A percentile compares a stretch with the other conserved stretches of the same genome.
phyloP scores from a whole-genome alignment of 2,888 invertebrate species.

The Apamea crenata region DNA sequence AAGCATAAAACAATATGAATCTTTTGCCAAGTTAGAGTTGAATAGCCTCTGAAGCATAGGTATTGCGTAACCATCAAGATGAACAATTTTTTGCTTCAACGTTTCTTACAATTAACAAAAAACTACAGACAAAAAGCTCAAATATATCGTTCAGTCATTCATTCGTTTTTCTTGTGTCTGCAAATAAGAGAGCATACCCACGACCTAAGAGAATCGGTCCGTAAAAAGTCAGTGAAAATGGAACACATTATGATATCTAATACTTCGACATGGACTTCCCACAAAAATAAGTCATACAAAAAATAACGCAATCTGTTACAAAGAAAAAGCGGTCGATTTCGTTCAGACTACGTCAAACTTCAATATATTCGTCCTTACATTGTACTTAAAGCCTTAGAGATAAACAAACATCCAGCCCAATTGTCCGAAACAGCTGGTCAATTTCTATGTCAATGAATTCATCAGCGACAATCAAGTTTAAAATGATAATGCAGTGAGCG shows the following conservation, averaged over 20 bases:
- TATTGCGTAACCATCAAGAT: slow-evolving; percentile 47
- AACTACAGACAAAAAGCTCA: slow-evolving; percentile 22
- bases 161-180: not conserved
- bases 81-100: slow-evolving; percentile 44
- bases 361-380: not conserved
- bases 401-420: slow-evolving; percentile 46
- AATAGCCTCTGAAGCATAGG: slow-evolving; percentile 45
- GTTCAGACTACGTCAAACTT: not conserved
- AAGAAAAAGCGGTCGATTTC: not conserved
- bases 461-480: slow-evolving; percentile 74
- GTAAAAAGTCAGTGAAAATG: not conserved
- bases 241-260: not conserved
- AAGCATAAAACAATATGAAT: slow-evolving; percentile 11
- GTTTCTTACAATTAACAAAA: slow-evolving; percentile 27
- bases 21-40: slow-evolving; percentile 50
- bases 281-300: not conserved
- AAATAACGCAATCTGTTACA: not conserved
- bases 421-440: slow-evolving; percentile 73
- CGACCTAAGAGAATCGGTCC: not conserved
- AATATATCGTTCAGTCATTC: slow-evolving; percentile 31
- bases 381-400: not conserved
- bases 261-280: not conserved
- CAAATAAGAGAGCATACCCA: not conserved
- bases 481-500: slow-evolving; percentile 56
- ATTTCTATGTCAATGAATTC: slow-evolving; percentile 79